phyloP scores from a whole-genome alignment of 2,113 vertebrate species.

The Daphoenositta chrysoptera region DNA sequence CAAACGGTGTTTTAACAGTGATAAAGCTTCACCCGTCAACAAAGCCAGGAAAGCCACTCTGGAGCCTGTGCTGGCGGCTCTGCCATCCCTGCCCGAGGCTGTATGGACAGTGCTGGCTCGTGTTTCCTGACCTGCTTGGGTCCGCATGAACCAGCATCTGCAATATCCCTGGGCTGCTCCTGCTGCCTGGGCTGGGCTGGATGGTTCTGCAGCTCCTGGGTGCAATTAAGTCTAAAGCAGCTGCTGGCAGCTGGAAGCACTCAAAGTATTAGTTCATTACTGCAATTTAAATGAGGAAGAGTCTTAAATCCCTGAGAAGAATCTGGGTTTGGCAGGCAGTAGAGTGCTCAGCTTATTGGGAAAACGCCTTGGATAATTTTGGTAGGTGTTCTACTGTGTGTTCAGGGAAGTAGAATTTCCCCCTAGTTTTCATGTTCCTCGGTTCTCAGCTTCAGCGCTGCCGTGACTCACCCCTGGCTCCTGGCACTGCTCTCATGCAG shows the following conservation, averaged over 20 bases:
- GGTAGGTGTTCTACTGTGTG: neutral
- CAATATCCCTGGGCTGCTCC: neutral
- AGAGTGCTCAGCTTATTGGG: neutral
- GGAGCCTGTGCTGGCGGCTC: neutral
- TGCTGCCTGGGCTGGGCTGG: neutral
- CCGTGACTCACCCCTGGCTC: neutral
- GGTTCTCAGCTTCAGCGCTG: neutral
- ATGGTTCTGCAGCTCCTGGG: neutral
- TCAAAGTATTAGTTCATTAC: conserved; percentile 16
- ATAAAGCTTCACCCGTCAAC: neutral
- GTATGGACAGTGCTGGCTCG: neutral
- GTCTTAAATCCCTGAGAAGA: neutral
- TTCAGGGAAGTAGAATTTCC: neutral
- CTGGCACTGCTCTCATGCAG: neutral
- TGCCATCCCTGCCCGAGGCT: fast-evolving
- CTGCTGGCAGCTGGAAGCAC: conserved; percentile 54
- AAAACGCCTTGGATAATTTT: neutral
- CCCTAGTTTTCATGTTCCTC: neutral
- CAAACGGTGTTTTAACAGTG: conserved; percentile 28
- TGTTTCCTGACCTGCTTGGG: neutral
- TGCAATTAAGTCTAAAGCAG: neutral
- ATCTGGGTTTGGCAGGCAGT: conserved; percentile 7
- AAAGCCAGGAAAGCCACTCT: neutral
- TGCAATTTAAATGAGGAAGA: conserved; percentile 2
- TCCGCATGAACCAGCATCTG: neutral